Evolutionary conservation across 2,888 invertebrate species (phyloP), one percentile per base, ranked within the genome.

Genomic region (Acanthacorydalis orientalis): DNA sequence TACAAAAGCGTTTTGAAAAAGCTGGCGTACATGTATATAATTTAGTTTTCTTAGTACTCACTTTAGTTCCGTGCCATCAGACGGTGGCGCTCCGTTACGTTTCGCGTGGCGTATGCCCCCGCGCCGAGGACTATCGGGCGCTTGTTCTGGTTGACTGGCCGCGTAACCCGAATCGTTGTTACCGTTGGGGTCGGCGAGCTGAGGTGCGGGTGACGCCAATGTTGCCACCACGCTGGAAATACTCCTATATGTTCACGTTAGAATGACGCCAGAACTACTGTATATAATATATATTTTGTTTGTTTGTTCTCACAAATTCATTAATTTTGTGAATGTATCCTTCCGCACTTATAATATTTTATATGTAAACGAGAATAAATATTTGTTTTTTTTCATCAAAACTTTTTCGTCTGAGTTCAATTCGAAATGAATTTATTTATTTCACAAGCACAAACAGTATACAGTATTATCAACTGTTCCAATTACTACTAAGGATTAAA

Each of bases 161-260:
- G 80, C 83, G 65, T 87, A 87, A 50, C 86, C 86, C 49, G 84
- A 83, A 67, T 86, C 86, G 65, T 85, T 84, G 73, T 85, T 86
- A 54, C 85, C 85, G 62, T 85, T 85, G 37, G 83, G 78, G 60
- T 84, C 84, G 53, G 74, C 72, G 40, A 63, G 60, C 10, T 42
- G 47, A 53, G 74, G 72, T 41, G 64, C 61, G 23, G 47, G 47
- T 33, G 69, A 62, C 50, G 65, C 64, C 58, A 76, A 68, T 57
- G 70, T 73, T 48, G 73, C 74, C 58, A 75, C 73, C 58, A 75
- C 73, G 55, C 73, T 75, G 56, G 60, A 64, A 62, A 66, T 64
- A 56, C 65, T 67, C 59, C 50, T 54, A 58, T 52, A 23, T 23
- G 23, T 23, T 23, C 23, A 23, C 23, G 23, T 23, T 23, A 23